Evolutionary conservation across 1,140 invertebrate genomes (phyloP).

Genomic region (Cydia fagiglandana): DNA sequence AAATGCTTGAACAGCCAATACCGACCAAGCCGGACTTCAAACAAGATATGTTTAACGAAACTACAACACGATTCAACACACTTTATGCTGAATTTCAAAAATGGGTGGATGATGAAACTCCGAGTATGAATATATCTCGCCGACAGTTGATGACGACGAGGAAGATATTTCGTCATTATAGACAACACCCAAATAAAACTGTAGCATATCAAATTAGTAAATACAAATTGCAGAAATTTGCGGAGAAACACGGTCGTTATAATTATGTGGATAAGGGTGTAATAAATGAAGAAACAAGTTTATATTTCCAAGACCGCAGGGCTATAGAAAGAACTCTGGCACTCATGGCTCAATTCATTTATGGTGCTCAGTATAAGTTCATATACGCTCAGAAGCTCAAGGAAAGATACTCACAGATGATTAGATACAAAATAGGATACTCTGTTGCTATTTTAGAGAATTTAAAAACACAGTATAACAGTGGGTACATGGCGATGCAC

Average conservation of each 20-base stretch:
- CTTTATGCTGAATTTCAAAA: background rate
- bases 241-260: no score
- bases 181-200: background rate
- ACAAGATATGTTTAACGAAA: background rate
- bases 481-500: background rate
- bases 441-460: background rate
- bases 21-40: background rate
- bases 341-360: background rate
- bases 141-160: no score
- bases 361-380: background rate
- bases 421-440: background rate
- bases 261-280: no score
- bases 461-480: background rate
- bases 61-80: background rate
- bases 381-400: background rate
- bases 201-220: background rate
- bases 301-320: background rate
- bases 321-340: background rate
- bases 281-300: background rate
- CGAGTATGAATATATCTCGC: no score
- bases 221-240: background rate
- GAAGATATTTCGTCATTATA: background rate
- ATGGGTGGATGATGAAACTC: background rate
- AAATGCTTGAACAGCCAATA: background rate
- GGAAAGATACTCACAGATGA: background rate